phyloP scores from a whole-genome alignment of 1,140 invertebrate genomes.

The Saccostrea cuccullata region DNA sequence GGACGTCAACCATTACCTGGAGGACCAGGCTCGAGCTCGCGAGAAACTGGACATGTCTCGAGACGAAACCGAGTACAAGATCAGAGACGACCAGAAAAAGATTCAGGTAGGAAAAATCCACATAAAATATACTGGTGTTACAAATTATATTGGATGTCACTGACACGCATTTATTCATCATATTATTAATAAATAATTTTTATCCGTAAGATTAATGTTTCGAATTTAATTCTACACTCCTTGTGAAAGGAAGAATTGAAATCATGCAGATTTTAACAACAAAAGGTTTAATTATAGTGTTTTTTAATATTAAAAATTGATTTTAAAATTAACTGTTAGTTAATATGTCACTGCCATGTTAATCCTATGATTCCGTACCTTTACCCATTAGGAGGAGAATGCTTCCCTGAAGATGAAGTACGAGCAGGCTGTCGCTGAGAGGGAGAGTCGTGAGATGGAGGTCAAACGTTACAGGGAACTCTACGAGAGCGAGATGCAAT shows the following conservation, averaged over 20 bases:
- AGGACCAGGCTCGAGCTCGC: constrained; percentile 72
- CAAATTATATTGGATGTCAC: too few species aligned
- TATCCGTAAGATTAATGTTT: too few species aligned
- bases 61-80: constrained; percentile 66
- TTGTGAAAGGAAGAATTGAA: too few species aligned
- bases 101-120: constrained; percentile 60
- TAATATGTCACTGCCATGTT: too few species aligned
- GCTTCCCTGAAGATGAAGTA: constrained; percentile 67
- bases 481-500: constrained; percentile 74
- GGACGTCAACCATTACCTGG: constrained; percentile 74
- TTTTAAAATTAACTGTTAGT: too few species aligned
- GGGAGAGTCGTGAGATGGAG: constrained; percentile 71
- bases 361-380: not conserved
- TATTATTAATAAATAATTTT: too few species aligned
- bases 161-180: too few species aligned
- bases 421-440: constrained; percentile 67
- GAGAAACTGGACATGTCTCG: constrained; percentile 70
- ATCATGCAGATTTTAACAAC: too few species aligned
- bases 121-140: not conserved
- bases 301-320: too few species aligned
- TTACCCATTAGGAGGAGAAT: constrained; percentile 68
- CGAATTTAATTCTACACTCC: too few species aligned
- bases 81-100: constrained; percentile 66
- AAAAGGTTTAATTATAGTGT: too few species aligned
- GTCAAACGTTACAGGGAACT: constrained; percentile 67